Evolutionary conservation across 1,140 invertebrate genomes (phyloP).

Genomic region (Drosophila kikkawai): DNA sequence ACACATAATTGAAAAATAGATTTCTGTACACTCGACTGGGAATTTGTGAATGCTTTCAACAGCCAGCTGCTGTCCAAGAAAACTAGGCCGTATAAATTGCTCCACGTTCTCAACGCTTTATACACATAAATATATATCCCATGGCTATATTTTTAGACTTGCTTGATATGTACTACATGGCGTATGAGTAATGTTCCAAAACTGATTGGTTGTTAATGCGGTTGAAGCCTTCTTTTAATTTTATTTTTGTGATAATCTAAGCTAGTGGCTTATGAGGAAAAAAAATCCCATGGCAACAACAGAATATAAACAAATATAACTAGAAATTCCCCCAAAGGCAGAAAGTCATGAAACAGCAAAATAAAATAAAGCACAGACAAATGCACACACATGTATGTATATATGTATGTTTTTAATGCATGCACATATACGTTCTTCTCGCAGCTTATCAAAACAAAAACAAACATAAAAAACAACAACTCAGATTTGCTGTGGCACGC

Average conservation of each 20-base stretch:
- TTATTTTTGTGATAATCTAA: neutral
- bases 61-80: constrained; percentile 62
- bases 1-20: constrained; percentile 51
- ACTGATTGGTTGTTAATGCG: neutral
- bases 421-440: constrained; percentile 15
- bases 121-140: constrained; percentile 14
- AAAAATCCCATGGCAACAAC: constrained; percentile 31
- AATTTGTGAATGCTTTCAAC: constrained; percentile 39
- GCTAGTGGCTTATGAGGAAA: neutral
- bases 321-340: constrained; percentile 21
- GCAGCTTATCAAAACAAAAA: constrained; percentile 45
- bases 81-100: constrained; percentile 63
- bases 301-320: constrained; percentile 21
- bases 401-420: constrained; percentile 8
- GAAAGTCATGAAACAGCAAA: constrained; percentile 27
- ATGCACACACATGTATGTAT: constrained; percentile 5
- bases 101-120: constrained; percentile 40
- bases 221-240: neutral
- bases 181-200: constrained; percentile 62
- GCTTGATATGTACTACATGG: constrained; percentile 18
- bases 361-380: constrained; percentile 21
- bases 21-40: constrained; percentile 34
- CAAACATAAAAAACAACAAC: constrained; percentile 1
- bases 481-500: constrained; percentile 18
- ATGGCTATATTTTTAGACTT: constrained; percentile 69